Percentiles rank a stretch among this genome's conserved stretches.
phyloP scores from a whole-genome alignment of 2,888 invertebrate species.

The Machimus atricapillus region DNA sequence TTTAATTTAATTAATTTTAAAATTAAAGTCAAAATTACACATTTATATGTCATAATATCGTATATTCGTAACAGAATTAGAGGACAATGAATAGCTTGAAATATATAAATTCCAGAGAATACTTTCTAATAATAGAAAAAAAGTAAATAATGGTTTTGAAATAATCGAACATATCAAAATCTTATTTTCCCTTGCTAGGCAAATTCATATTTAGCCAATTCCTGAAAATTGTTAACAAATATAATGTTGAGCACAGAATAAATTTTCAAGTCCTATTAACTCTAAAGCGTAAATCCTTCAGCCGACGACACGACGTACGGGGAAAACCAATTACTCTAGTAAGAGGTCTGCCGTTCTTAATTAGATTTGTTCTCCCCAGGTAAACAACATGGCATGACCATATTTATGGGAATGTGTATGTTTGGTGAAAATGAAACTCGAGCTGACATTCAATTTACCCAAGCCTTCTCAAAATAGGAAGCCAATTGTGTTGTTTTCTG shows the following conservation, averaged over 20 bases:
- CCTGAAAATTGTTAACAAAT: neutral
- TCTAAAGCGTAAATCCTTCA: neutral
- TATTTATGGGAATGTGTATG: neutral
- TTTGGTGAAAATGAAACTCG: neutral
- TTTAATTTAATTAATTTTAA: no score
- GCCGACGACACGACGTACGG: neutral
- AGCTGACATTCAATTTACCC: conserved; percentile 19
- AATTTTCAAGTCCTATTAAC: neutral
- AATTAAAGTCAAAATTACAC: no score
- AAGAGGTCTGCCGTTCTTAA: conserved; percentile 6
- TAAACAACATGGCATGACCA: conserved; percentile 4
- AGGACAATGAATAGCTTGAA: no score
- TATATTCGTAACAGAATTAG: no score
- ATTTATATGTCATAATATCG: no score
- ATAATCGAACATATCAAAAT: no score
- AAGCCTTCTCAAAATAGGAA: neutral
- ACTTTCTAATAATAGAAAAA: no score
- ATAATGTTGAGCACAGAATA: neutral
- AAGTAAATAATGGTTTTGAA: no score
- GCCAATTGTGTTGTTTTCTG: neutral
- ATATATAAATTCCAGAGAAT: no score
- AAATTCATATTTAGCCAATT: neutral
- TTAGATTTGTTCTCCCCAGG: conserved; percentile 22
- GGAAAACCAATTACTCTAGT: conserved; percentile 12
- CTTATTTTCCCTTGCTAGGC: neutral